These are phyloP conservation scores for Chitala chitala DNA, from an alignment of 2,113 vertebrate species.

Conservation along the genomic window DNA sequence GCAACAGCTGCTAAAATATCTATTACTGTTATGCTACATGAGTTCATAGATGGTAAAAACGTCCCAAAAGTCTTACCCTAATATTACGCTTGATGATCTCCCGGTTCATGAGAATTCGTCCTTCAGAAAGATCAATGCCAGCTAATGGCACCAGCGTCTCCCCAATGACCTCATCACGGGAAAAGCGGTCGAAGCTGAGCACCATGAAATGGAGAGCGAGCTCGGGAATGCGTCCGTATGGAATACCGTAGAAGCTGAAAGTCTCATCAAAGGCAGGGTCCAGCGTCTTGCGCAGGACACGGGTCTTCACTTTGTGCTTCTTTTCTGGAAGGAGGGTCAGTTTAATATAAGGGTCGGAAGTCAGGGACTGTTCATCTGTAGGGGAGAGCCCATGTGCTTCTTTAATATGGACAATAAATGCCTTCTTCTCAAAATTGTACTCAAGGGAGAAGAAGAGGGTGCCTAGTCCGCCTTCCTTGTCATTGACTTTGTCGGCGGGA, in stretches of 20 bases:
- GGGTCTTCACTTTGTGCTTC: constrained; percentile 96
- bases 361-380: constrained; percentile 94
- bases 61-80: constrained; percentile 69
- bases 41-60: background rate
- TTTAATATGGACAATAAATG: constrained; percentile 93
- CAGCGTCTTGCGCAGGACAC: constrained; percentile 91
- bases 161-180: constrained; percentile 91
- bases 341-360: constrained; percentile 97
- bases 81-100: constrained; percentile 93
- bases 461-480: constrained; percentile 69
- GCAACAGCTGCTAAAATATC: background rate
- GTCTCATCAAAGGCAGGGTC: constrained; percentile 97
- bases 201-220: constrained; percentile 88
- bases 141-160: constrained; percentile 86
- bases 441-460: constrained; percentile 89
- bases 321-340: constrained; percentile 95
- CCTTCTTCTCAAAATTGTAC: constrained; percentile 93
- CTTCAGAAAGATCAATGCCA: constrained; percentile 80
- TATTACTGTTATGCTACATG: background rate
- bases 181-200: constrained; percentile 94
- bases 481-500: constrained; percentile 60
- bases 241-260: constrained; percentile 93
- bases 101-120: constrained; percentile 84
- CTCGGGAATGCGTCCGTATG: constrained; percentile 79
- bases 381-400: constrained; percentile 86